Percentiles rank a stretch among this genome's conserved stretches.
phyloP scores from a whole-genome alignment of 2,113 vertebrate genomes.

The Proteles cristata region DNA sequence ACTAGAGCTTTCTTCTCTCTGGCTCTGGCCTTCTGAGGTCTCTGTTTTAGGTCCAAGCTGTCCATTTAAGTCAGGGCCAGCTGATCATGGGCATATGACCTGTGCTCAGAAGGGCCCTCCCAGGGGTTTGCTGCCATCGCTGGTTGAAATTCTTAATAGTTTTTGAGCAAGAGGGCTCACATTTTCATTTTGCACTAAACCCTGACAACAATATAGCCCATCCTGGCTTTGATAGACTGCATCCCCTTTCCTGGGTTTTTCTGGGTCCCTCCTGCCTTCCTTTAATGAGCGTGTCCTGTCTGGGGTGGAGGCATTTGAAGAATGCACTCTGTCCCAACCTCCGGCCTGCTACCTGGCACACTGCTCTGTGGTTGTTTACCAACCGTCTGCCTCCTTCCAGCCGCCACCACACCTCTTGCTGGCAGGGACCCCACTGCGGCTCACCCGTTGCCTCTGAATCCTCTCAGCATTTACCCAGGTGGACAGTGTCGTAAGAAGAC shows the following conservation, averaged over 20 bases:
- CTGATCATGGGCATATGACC: neutral
- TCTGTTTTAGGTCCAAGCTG: neutral
- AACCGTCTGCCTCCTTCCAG: neutral
- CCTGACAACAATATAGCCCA: too few relatives aligned
- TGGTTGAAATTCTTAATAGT: neutral
- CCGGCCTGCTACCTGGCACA: neutral
- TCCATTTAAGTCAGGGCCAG: neutral
- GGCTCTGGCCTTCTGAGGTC: neutral
- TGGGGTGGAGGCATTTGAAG: neutral
- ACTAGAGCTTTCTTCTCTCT: neutral
- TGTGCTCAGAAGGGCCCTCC: neutral
- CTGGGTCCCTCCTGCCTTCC: neutral
- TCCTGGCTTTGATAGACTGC: neutral
- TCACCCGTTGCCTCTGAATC: neutral
- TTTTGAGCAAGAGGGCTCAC: neutral
- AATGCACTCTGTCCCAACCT: neutral
- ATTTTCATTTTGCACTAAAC: neutral
- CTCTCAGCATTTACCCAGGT: neutral
- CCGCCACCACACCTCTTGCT: neutral
- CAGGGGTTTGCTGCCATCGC: neutral
- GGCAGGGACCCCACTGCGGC: neutral
- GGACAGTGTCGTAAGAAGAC: neutral
- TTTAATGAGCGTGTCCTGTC: neutral
- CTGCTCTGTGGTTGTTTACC: neutral
- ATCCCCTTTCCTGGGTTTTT: neutral